Evolutionary conservation across 37 sponge, comb jelly and placozoan genomes (phyloP).

Genomic region (Oscarella lobularis): DNA sequence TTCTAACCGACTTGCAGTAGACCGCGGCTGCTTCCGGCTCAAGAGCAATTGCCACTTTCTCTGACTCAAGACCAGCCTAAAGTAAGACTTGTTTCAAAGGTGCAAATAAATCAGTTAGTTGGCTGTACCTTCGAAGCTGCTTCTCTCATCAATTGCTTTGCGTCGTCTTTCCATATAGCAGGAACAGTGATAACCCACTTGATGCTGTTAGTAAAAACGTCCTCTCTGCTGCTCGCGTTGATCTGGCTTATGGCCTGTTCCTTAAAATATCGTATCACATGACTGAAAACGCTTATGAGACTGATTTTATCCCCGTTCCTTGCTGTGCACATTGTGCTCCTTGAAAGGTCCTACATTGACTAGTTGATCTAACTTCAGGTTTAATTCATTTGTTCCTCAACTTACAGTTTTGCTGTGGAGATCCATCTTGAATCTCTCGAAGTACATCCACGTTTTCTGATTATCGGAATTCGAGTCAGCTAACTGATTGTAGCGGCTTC

Average conservation of each 20-base stretch:
- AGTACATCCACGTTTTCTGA: background rate
- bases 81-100: background rate
- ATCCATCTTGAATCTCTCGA: background rate
- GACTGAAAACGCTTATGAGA: background rate
- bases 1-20: background rate
- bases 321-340: background rate
- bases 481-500: background rate
- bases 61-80: background rate
- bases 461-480: conserved; percentile 5
- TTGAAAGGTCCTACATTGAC: too few relatives aligned
- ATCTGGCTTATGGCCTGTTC: background rate
- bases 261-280: background rate
- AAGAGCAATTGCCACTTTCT: background rate
- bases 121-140: background rate
- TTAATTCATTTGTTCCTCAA: background rate
- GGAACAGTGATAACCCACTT: background rate
- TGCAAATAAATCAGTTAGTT: too few relatives aligned
- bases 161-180: background rate
- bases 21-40: background rate
- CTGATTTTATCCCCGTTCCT: background rate
- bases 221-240: background rate
- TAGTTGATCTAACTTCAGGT: too few relatives aligned
- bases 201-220: background rate
- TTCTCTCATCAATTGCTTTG: conserved; percentile 1
- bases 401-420: background rate